phyloP scores from a whole-genome alignment of 1,140 invertebrate genomes.

The Tetramorium parvispinum region DNA sequence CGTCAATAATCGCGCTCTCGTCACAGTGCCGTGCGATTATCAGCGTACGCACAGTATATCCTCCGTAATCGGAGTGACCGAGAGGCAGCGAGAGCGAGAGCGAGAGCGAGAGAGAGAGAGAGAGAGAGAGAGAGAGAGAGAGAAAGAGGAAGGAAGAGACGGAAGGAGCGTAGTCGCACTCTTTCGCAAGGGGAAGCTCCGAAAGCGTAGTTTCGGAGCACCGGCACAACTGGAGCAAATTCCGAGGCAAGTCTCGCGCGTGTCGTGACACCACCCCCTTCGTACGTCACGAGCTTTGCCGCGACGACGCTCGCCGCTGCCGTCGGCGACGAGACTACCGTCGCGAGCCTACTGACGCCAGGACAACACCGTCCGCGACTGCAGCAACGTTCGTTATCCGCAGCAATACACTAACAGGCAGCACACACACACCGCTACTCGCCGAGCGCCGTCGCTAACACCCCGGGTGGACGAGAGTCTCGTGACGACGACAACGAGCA shows the following conservation, averaged over 20 bases:
- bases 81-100: constrained; percentile 8
- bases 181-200: constrained; percentile 5
- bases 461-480: constrained; percentile 64
- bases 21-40: constrained; percentile 59
- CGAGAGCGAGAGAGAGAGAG: not conserved
- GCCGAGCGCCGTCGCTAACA: constrained; percentile 23
- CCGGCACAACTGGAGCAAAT: constrained; percentile 31
- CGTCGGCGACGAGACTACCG: constrained; percentile 29
- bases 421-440: not conserved
- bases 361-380: constrained; percentile 26
- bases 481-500: constrained; percentile 68
- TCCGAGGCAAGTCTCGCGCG: constrained; percentile 59
- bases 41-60: constrained; percentile 39
- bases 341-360: constrained; percentile 3
- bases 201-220: constrained; percentile 26
- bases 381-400: not conserved
- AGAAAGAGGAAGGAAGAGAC: constrained; percentile 9
- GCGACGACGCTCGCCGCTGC: constrained; percentile 58
- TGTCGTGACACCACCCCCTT: constrained; percentile 80
- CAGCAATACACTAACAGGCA: not conserved
- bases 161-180: not conserved
- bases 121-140: not conserved
- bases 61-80: constrained; percentile 41
- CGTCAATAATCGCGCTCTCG: constrained; percentile 60
- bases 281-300: constrained; percentile 77